Evolutionary conservation across 2,888 invertebrate species (phyloP).

Genomic region (Busseola fusca): DNA sequence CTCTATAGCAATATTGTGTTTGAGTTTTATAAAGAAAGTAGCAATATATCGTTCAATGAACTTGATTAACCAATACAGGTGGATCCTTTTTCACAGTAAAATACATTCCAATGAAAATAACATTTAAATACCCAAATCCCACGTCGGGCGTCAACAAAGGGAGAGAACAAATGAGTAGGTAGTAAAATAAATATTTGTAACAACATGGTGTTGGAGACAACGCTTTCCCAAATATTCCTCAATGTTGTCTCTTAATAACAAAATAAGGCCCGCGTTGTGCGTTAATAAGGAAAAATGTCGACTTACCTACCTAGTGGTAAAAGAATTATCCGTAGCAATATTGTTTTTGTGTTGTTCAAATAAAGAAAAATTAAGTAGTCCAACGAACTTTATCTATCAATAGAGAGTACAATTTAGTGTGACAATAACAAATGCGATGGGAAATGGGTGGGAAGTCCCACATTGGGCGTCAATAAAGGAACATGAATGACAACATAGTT

Average conservation of each 20-base stretch:
- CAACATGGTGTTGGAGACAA: not conserved
- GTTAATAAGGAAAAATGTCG: constrained; percentile 31
- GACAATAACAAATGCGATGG: constrained; percentile 14
- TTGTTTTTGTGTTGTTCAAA: not conserved
- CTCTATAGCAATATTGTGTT: constrained; percentile 13
- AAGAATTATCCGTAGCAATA: constrained; percentile 19
- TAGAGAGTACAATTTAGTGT: constrained; percentile 10
- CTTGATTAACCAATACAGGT: constrained; percentile 8
- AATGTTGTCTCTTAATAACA: not conserved
- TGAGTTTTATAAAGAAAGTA: not conserved
- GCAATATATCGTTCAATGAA: constrained; percentile 12
- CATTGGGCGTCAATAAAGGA: constrained; percentile 41
- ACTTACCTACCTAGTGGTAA: not conserved
- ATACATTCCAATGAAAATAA: constrained; percentile 25
- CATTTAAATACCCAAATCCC: not conserved
- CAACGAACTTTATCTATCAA: constrained; percentile 13
- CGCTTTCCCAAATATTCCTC: not conserved
- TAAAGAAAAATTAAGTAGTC: not conserved
- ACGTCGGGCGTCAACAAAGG: not conserved
- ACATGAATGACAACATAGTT: not conserved
- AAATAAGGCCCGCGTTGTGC: constrained; percentile 17
- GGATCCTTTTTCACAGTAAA: constrained; percentile 7
- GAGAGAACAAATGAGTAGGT: not conserved
- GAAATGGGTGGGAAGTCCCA: constrained; percentile 53
- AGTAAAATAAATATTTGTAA: not conserved